Evolutionary conservation across 1,140 invertebrate genomes (phyloP), one percentile per base, ranked within the genome.

Genomic region (Lordiphosa collinella): DNA sequence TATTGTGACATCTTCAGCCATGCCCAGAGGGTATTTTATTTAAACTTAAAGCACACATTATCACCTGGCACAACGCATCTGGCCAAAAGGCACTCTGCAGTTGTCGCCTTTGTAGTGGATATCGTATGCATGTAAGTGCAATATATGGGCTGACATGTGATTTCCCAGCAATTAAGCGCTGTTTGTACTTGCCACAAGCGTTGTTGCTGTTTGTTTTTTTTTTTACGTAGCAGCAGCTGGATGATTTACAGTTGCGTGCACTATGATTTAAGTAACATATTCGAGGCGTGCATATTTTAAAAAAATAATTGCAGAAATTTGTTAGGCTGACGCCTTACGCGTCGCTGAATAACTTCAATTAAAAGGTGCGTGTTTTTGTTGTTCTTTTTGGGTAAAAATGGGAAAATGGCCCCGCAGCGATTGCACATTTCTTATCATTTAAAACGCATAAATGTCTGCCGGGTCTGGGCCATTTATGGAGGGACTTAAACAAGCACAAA

Each of bases 351-450:
- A 25, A 7, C 22, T 25, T 25, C 4, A 25, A 7, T 25, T 25
- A 1, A 25, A 25, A 7, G 22, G 6, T 25, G 2, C 18, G 4
- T 34, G n/a, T 32, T 29, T 12, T 40, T 32, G 8, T 4, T 32
- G 9, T 22, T 13, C 4, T 12, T 5, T 12, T 29, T 10, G 47
- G 36, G 35, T 57, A 41, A 55, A 72, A 67, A 4, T 18, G 16
- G 22, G 22, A 4, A 25, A 25, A 25, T 57, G 62, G 69, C 40
- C 57, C 54, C 52, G 66, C 56, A 56, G 69, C n/a, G 43, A 35
- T 37, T 55, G 48, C 47, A 58, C 63, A 80, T 82, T 63, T 75
- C 70, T 80, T 76, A 82, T 82, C 75, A 80, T 80, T 65, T 80
- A 80, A 80, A 71, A 69, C 29, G 44, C 75, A 80, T 80, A 80